Base-by-base conservation (phyloP, 2,113 vertebrate species). In the Megaceryle maxima region DNA sequence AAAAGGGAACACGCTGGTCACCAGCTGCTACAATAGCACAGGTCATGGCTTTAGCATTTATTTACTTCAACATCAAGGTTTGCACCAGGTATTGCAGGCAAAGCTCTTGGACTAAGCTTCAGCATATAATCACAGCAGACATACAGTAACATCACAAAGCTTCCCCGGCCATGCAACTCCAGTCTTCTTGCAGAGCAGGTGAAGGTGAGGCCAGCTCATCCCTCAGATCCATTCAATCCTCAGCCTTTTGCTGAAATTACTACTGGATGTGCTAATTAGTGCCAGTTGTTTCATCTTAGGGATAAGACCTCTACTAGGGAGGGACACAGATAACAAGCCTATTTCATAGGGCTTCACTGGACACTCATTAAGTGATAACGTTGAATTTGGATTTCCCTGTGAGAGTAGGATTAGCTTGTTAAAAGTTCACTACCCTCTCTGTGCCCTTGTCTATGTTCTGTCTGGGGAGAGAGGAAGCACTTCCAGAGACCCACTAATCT, bases 131-230 rank as follows among this genome's bases (percentile, higher is more conserved):
- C 87, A 87, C 77, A 89, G 66, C 81, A 94, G 88, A 88, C 77
- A 84, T 8, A 35, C 70, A 74, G 82, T 69, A 88, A 87, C 33
- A 48, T 74, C 5, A 0, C 76, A 94, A 92, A 96, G 85, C 89
- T 77, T 76, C 62, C 59, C 67, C n/a, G 66, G 13, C 74, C 43
- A 51, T 64, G 60, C 85, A 90, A 59, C 79, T 72, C 72, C 51
- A 81, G 83, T 75, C 80, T 90, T 81, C 86, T 62, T 73, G 39
- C 33, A 53, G 74, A 96, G 66, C 95, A 96, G 69, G 90, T 87
- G 91, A 96, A 89, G 92, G 90, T 91, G 77, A 96, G 87, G 92
- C 73, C 84, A 90, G 55, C 50, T 90, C 82, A 94, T 79, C 66
- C 74, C 69, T 51, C 33, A 73, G n/a, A 82, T 57, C 73, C 90